Percentiles rank a stretch among this genome's conserved stretches.
phyloP scores from a whole-genome alignment of 2,888 invertebrate genomes.

The Nomada ruficornis region DNA sequence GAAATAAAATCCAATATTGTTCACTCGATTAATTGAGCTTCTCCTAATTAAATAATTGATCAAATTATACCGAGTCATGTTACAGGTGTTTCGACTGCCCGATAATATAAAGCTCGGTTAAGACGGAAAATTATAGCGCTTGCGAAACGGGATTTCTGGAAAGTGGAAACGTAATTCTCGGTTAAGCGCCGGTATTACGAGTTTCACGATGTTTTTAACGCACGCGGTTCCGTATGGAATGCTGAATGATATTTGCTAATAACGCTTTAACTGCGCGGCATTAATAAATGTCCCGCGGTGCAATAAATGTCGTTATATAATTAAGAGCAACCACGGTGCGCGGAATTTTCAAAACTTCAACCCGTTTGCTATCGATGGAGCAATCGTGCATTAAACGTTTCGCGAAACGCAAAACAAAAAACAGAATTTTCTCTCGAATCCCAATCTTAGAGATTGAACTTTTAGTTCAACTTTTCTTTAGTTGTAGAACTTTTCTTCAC shows the following conservation, averaged over 20 bases:
- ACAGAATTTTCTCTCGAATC: not conserved
- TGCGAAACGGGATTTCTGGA: constrained; percentile 10
- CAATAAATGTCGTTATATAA: not conserved
- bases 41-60: not conserved
- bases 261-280: not conserved
- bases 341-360: not conserved
- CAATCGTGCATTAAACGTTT: not conserved
- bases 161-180: not conserved
- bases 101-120: constrained; percentile 20
- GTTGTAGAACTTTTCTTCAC: too few species aligned
- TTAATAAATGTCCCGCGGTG: constrained; percentile 11
- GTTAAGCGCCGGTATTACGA: constrained; percentile 5
- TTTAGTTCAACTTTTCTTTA: too few species aligned
- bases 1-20: too few species aligned
- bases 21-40: not conserved
- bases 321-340: not conserved
- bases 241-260: constrained; percentile 16
- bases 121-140: not conserved
- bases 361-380: not conserved
- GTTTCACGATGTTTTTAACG: constrained; percentile 13
- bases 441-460: too few species aligned
- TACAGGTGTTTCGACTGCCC: not conserved
- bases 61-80: not conserved
- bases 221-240: constrained; percentile 1
- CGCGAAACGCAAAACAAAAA: not conserved